A percentile compares a stretch with the other conserved stretches of the same genome.
These are phyloP conservation scores for Andrena bicolor DNA, from an alignment of 2,888 invertebrate genomes.

Conservation along the genomic window DNA sequence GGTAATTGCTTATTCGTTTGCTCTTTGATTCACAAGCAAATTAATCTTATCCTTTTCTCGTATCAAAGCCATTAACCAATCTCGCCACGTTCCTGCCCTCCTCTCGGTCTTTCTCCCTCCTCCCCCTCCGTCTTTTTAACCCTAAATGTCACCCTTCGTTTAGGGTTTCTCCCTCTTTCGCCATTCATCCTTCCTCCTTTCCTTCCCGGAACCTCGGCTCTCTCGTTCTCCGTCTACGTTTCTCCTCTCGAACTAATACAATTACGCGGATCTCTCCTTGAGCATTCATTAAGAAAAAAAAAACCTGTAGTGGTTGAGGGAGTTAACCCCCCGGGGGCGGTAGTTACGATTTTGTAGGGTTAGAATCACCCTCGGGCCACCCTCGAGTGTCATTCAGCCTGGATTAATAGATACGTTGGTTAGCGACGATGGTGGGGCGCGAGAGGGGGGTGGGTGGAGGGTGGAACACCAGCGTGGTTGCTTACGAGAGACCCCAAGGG, in stretches of 20 bases:
- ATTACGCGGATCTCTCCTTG: conserved; percentile 78
- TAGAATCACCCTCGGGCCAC: conserved; percentile 77
- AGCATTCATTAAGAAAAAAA: conserved; percentile 80
- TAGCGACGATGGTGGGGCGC: conserved; percentile 66
- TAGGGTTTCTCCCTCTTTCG: conserved; percentile 52
- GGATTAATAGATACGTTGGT: conserved; percentile 84
- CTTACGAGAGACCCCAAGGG: conserved; percentile 57
- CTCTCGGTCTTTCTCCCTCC: conserved; percentile 31
- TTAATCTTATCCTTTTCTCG: conserved; percentile 81
- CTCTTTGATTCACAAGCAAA: conserved; percentile 78
- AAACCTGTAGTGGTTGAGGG: conserved; percentile 73
- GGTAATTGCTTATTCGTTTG: conserved; percentile 80
- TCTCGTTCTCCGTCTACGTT: conserved; percentile 10
- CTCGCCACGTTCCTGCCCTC: conserved; percentile 67
- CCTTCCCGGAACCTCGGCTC: conserved; percentile 9
- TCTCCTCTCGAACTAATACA: conserved; percentile 80
- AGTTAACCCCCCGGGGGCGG: conserved; percentile 60
- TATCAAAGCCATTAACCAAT: conserved; percentile 81
- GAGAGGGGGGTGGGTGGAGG: conserved; percentile 43
- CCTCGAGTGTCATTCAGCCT: conserved; percentile 83
- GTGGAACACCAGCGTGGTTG: conserved; percentile 38
- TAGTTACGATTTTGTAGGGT: conserved; percentile 81
- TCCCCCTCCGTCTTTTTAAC: conserved; percentile 57
- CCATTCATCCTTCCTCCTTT: conserved; percentile 25
- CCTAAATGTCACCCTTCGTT: conserved; percentile 78